phyloP scores from a whole-genome alignment of 2,888 invertebrate species.

The Spodoptera littoralis region DNA sequence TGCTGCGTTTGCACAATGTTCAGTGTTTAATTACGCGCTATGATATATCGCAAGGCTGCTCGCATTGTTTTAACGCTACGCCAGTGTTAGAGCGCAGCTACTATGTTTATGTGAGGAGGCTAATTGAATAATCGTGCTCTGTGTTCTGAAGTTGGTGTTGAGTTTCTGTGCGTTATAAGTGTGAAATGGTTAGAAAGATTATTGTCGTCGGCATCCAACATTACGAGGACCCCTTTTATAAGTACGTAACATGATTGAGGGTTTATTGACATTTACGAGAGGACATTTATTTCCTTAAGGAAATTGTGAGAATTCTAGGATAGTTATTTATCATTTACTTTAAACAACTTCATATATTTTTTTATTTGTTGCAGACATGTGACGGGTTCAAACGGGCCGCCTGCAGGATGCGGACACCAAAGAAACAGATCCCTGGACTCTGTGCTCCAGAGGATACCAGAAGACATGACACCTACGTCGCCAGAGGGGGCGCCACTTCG shows the following conservation, averaged over 20 bases:
- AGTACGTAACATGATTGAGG: slow-evolving; percentile 68
- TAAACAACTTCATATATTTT: slow-evolving; percentile 49
- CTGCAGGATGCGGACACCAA: slow-evolving; percentile 92
- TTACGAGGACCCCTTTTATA: slow-evolving; percentile 85
- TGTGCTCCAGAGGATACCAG: slow-evolving; percentile 96
- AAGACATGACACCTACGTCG: slow-evolving; percentile 91
- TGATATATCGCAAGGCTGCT: slow-evolving; percentile 72
- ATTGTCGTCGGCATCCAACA: slow-evolving; percentile 83
- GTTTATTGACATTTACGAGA: slow-evolving; percentile 29
- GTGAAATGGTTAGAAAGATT: slow-evolving; percentile 84
- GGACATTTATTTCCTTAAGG: slow-evolving; percentile 37
- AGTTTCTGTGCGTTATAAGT: slow-evolving; percentile 64
- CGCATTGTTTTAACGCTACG: slow-evolving; percentile 71
- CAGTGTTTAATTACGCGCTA: slow-evolving; percentile 70
- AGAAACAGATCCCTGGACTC: slow-evolving; percentile 97
- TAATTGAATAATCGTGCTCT: slow-evolving; percentile 69
- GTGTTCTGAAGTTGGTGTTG: slow-evolving; percentile 66
- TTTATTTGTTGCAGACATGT: slow-evolving; percentile 83
- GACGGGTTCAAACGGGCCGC: slow-evolving; percentile 83
- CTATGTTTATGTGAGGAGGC: slow-evolving; percentile 72
- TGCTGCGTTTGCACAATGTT: slow-evolving; percentile 60
- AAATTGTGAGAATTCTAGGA: slow-evolving; percentile 16
- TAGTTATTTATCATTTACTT: no score
- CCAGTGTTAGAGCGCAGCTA: slow-evolving; percentile 68
- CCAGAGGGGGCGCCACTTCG: slow-evolving; percentile 83